Conservation (phyloP, 2,113 vertebrate genomes). For the Todiramphus saurophagus region DNA sequence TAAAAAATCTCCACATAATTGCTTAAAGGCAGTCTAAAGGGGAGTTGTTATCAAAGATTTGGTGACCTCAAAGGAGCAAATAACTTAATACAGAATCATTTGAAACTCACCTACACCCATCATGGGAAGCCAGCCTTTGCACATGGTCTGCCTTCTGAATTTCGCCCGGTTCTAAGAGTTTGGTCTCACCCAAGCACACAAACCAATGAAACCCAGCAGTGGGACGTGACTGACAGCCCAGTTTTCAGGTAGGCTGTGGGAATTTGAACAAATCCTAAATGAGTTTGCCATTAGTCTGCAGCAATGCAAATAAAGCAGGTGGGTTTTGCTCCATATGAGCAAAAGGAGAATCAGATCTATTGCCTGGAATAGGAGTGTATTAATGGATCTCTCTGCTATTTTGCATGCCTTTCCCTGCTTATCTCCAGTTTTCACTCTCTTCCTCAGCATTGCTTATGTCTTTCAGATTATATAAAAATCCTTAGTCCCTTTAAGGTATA, state of each 20-base stretch:
- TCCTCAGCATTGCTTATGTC: neutral
- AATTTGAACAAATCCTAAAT: neutral
- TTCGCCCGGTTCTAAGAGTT: neutral
- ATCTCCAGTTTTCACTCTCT: neutral
- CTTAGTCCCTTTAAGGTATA: neutral
- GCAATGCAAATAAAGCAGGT: neutral
- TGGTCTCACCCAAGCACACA: neutral
- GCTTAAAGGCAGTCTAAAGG: neutral
- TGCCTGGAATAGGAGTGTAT: neutral
- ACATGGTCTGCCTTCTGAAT: neutral
- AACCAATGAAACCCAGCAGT: neutral
- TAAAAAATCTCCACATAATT: neutral
- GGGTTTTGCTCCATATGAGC: neutral
- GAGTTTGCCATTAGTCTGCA: neutral
- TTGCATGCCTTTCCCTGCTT: neutral
- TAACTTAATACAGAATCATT: neutral
- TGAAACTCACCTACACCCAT: neutral
- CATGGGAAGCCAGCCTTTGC: neutral
- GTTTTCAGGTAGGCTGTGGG: neutral
- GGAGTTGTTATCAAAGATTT: neutral
- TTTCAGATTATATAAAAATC: neutral
- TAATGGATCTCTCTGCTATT: neutral
- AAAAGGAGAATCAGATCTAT: neutral
- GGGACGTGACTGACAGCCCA: neutral
- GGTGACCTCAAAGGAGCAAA: neutral